These are phyloP conservation scores for Odontothrips loti DNA, from an alignment of 2,888 invertebrate genomes.

Conservation along the genomic window DNA sequence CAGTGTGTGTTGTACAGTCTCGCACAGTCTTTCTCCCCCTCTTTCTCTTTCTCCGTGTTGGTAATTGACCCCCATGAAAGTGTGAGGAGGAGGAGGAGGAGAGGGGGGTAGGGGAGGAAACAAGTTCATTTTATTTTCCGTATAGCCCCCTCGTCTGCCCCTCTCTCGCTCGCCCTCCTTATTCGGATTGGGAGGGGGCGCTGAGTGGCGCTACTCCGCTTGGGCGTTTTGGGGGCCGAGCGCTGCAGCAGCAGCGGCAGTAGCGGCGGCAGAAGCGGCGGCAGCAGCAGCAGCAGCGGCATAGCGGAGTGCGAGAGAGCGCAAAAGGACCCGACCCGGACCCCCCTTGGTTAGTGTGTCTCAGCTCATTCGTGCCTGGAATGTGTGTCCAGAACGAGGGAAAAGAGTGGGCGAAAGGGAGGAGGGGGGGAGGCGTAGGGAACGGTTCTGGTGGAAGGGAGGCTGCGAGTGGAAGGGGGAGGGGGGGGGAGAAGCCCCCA, in stretches of 20 bases:
- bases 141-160: background rate
- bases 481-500: background rate
- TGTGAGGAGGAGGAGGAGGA: background rate
- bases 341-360: background rate
- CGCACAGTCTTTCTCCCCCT: background rate
- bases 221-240: too few species aligned
- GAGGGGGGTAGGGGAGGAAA: background rate
- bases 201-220: too few species aligned
- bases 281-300: too few species aligned
- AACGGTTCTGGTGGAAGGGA: background rate
- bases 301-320: too few species aligned
- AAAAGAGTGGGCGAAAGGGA: background rate
- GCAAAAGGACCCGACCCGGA: too few species aligned
- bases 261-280: too few species aligned
- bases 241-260: too few species aligned
- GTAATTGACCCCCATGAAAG: background rate
- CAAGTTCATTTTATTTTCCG: constrained; percentile 1
- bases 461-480: background rate
- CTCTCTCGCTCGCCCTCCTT: too few species aligned
- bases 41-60: background rate
- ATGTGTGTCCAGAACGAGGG: background rate
- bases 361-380: constrained; percentile 11
- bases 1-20: background rate
- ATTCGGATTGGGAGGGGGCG: too few species aligned
- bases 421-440: background rate